Base-by-base conservation (phyloP, 2,888 invertebrate genomes). In the Synergus itoensis region DNA sequence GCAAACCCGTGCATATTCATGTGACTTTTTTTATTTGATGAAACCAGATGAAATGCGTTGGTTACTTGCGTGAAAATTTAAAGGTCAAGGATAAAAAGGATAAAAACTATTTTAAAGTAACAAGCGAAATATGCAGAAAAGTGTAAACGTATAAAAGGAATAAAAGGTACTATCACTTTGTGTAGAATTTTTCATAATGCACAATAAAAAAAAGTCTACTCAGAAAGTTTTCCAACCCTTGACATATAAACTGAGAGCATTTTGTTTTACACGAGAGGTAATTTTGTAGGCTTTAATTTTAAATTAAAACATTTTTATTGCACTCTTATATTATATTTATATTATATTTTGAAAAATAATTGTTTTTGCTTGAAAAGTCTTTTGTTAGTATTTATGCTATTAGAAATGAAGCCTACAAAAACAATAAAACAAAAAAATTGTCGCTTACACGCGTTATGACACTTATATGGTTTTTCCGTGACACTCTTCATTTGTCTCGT, bases 51-150 rank as follows among this genome's bases (percentile, higher is more conserved):
- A 28, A 28, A 28, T 1, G 69, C 69, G 28, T 48, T 69, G 69
- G 16, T 69, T 69, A 69, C 69, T 69, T 28, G 14, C 14, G 45
- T 36, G 16, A 69, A 69, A 45, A 69, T 43, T 48, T 43, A 45
- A 43, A 69, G 69, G 69, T 69, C 28, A 69, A 69, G 69, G 69
- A 16, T 28, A 28, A 69, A 69, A 48, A 14, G 48, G 21, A 65
- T 28, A 48, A 48, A 69, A 28, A 11, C 28, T 21, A 14, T 69
- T 69, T 48, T 69, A 69, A 48, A 5, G 16, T 48, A 69, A 69
- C 28, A 69, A 69, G 48, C 16, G 14, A 69, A 69, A 69, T 43
- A 36, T 28, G 45, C 45, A 45, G 45, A 28, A 14, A 14, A 28
- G 48, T 69, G 28, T 14, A 45, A 57, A 48, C 28, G 28, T 48